These are phyloP conservation scores for Drosophila obscura DNA, from an alignment of 1,140 invertebrate species.

Conservation along the genomic window DNA sequence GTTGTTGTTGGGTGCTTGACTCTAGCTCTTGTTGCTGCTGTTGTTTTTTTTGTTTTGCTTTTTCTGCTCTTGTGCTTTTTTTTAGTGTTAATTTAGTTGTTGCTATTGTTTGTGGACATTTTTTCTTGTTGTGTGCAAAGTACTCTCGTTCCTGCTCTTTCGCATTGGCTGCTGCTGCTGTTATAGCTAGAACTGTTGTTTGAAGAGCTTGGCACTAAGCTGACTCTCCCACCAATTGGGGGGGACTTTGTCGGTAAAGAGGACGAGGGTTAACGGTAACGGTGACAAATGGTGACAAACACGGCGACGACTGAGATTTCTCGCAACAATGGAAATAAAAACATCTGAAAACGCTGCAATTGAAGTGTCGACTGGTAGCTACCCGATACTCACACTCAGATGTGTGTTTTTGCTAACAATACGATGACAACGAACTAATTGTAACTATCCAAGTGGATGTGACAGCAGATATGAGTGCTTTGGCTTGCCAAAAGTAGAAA, in stretches of 20 bases:
- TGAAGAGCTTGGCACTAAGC: constrained; percentile 64
- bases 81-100: constrained; percentile 55
- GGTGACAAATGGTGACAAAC: no score
- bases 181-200: constrained; percentile 53
- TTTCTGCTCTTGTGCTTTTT: constrained; percentile 28
- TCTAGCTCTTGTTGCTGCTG: constrained; percentile 22
- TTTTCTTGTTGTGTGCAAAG: constrained; percentile 54
- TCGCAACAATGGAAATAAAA: no score
- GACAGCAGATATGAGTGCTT: no score
- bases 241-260: constrained; percentile 29
- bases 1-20: constrained; percentile 27
- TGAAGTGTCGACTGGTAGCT: no score
- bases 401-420: no score
- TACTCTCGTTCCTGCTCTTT: constrained; percentile 15
- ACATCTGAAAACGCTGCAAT: no score
- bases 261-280: neutral
- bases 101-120: constrained; percentile 46
- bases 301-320: no score
- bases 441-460: no score
- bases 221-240: constrained; percentile 31
- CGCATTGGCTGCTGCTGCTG: neutral
- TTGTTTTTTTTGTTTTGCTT: constrained; percentile 19
- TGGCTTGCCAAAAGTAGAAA: no score
- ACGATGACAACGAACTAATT: no score
- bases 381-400: no score